phyloP scores from a whole-genome alignment of 1,140 invertebrate genomes.

The Camponotus floridanus region DNA sequence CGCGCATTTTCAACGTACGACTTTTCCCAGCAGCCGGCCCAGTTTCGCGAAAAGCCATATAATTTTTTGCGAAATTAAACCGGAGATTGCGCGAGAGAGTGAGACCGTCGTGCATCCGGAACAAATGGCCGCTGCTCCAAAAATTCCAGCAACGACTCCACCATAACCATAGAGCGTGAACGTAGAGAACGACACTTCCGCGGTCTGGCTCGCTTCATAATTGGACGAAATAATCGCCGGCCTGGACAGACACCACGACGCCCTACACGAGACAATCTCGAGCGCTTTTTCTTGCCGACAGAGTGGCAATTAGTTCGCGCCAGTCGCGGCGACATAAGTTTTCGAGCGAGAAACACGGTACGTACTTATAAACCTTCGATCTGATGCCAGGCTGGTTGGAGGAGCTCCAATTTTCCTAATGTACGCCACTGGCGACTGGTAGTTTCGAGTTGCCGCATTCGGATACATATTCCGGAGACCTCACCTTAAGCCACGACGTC shows the following conservation, averaged over 20 bases:
- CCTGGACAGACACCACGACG: not conserved
- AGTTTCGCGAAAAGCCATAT: conserved; percentile 19
- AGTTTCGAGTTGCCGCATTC: conserved; percentile 67
- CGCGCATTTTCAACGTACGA: not conserved
- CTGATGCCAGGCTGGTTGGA: conserved; percentile 74
- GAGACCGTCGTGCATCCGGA: not conserved
- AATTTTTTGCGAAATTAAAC: conserved; percentile 44
- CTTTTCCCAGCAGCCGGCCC: not conserved
- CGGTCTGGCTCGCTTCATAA: not conserved
- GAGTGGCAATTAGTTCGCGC: conserved; percentile 63
- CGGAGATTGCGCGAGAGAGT: not conserved
- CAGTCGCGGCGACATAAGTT: conserved; percentile 26
- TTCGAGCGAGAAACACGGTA: conserved; percentile 12
- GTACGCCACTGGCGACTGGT: conserved; percentile 55
- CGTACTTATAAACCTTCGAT: conserved; percentile 48
- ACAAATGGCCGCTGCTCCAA: conserved; percentile 3
- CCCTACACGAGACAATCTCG: not conserved
- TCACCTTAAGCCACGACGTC: conserved; percentile 54
- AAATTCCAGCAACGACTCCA: conserved; percentile 3
- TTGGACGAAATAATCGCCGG: not conserved
- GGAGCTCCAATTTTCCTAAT: conserved; percentile 81
- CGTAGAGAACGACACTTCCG: conserved; percentile 1
- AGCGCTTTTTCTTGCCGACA: conserved; percentile 33
- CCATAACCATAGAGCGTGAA: not conserved
- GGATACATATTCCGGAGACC: conserved; percentile 43